Percentiles rank a stretch among this genome's conserved stretches.
Evolutionary conservation across 2,113 vertebrate species (phyloP).

Genomic region (Diglossa brunneiventris): DNA sequence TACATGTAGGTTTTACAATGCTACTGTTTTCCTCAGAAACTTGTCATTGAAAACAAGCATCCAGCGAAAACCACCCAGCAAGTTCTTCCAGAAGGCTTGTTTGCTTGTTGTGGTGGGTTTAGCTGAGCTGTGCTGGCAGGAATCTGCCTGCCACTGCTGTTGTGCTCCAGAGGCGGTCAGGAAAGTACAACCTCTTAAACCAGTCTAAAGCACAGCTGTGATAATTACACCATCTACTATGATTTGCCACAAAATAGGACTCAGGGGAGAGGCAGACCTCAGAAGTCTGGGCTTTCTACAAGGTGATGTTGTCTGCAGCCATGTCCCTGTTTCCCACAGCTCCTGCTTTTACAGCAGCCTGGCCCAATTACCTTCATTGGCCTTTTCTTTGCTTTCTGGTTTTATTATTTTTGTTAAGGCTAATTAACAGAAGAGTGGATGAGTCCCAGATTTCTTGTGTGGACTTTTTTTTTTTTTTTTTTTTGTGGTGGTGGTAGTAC

Average conservation of each 20-base stretch:
- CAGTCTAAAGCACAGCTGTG: neutral
- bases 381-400: neutral
- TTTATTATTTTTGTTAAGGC: neutral
- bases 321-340: neutral
- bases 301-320: neutral
- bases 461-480: neutral
- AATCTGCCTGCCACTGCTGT: neutral
- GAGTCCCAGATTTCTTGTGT: neutral
- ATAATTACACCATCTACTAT: neutral
- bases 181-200: neutral
- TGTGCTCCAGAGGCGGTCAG: neutral
- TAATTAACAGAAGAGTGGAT: neutral
- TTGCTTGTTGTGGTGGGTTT: constrained; percentile 1
- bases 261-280: neutral
- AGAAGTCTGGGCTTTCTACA: neutral
- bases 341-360: neutral
- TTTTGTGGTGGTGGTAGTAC: neutral
- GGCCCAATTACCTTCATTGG: neutral
- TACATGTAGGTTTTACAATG: neutral
- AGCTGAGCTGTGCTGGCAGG: neutral
- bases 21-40: neutral
- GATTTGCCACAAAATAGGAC: neutral
- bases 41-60: neutral
- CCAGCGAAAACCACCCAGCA: neutral
- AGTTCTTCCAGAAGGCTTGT: neutral